Evolutionary conservation across 2,797 vertebrate species (phyloP).

Genomic region (Sebastes jordani): DNA sequence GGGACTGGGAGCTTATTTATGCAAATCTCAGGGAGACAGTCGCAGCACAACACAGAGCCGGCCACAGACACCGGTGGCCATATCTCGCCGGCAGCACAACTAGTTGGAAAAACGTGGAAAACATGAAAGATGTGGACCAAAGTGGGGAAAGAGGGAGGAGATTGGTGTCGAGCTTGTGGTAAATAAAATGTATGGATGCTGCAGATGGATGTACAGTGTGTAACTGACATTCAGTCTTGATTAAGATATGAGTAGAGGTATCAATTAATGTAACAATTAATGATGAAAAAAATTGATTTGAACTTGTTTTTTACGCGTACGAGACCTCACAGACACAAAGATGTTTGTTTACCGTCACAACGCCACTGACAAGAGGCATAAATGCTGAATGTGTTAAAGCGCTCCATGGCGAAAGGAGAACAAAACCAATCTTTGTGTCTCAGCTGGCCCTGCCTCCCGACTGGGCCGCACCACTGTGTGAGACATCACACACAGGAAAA

Average conservation of each 20-base stretch:
- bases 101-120: constrained; percentile 63
- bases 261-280: constrained; percentile 26
- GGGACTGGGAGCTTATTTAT: constrained; percentile 98
- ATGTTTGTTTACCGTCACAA: constrained; percentile 68
- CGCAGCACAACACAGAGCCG: constrained; percentile 79
- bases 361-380: constrained; percentile 73
- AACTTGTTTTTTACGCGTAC: neutral
- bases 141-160: constrained; percentile 38
- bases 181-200: constrained; percentile 52
- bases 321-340: constrained; percentile 24
- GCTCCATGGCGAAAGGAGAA: constrained; percentile 76
- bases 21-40: constrained; percentile 90
- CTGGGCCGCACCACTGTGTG: constrained; percentile 80
- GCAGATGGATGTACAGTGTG: constrained; percentile 12
- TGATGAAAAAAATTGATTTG: constrained; percentile 15
- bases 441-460: constrained; percentile 83
- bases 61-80: constrained; percentile 81
- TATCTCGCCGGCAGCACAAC: constrained; percentile 87
- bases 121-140: constrained; percentile 65
- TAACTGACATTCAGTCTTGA: neutral
- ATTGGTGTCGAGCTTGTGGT: constrained; percentile 39
- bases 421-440: constrained; percentile 86
- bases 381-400: constrained; percentile 81
- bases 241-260: neutral
- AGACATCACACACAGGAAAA: constrained; percentile 82